phyloP scores from a whole-genome alignment of 2,113 vertebrate species.

The Ornithorhynchus anatinus region DNA sequence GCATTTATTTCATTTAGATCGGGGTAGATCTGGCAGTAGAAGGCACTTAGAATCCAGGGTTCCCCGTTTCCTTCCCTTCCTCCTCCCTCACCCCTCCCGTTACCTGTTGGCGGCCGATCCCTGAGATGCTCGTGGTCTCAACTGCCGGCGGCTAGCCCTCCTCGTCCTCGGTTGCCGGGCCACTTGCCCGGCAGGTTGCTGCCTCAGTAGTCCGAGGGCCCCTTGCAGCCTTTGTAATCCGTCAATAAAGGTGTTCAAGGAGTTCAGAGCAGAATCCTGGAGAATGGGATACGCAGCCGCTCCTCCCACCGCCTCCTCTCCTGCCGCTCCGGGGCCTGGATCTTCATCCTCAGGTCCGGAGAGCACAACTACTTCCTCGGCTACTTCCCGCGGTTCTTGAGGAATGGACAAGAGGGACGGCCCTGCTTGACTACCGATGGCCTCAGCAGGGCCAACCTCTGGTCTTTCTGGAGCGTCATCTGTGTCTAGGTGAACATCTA shows the following conservation, averaged over 20 bases:
- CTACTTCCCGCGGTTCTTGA: background rate
- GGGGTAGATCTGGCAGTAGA: too few species aligned
- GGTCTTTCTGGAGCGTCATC: background rate
- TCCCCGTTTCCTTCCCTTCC: too few species aligned
- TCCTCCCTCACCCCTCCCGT: slow-evolving; percentile 1
- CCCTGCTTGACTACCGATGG: fast-evolving
- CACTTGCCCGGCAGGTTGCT: background rate
- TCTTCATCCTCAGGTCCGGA: slow-evolving; percentile 11
- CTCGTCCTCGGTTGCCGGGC: background rate
- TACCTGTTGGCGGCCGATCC: slow-evolving; percentile 66
- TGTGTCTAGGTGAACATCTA: slow-evolving; percentile 59
- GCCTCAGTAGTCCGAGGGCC: background rate
- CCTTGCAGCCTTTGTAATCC: slow-evolving; percentile 59
- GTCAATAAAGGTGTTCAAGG: slow-evolving; percentile 17
- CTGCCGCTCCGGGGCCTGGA: slow-evolving; percentile 49
- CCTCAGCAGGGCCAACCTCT: background rate
- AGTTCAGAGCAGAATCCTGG: background rate
- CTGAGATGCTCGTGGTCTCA: slow-evolving; percentile 56
- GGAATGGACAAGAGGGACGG: background rate
- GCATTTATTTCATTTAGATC: too few species aligned
- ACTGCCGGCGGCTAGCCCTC: slow-evolving; percentile 6
- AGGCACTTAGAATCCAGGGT: too few species aligned
- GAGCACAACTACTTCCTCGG: background rate
- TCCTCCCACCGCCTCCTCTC: slow-evolving; percentile 40
- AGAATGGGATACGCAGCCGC: background rate